A percentile compares a stretch with the other conserved stretches of the same genome.
Conservation (phyloP, 2,888 invertebrate genomes). For the Chelonus formosanus region DNA sequence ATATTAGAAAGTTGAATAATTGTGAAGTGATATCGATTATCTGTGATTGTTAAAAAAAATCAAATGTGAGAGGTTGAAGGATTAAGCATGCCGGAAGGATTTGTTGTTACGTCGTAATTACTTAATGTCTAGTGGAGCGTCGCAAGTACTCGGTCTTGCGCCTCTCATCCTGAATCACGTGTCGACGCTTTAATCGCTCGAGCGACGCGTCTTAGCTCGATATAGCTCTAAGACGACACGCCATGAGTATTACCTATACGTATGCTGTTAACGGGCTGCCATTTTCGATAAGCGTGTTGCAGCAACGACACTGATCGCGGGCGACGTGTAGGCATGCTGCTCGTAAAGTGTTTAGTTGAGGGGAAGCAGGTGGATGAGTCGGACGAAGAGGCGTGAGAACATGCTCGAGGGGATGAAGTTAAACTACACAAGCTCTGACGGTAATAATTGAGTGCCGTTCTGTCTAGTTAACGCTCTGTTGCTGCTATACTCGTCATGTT, state of each 20-base stretch:
- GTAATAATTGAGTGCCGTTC: constrained; percentile 65
- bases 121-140: constrained; percentile 23
- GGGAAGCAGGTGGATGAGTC: constrained; percentile 55
- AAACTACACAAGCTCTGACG: constrained; percentile 64
- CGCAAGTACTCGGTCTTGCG: constrained; percentile 10
- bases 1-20: no score
- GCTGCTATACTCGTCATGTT: constrained; percentile 59
- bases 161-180: constrained; percentile 37
- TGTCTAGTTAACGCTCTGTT: constrained; percentile 61
- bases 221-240: constrained; percentile 33
- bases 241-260: constrained; percentile 43
- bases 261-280: constrained; percentile 61
- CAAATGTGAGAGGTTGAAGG: constrained; percentile 20
- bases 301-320: constrained; percentile 61
- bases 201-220: constrained; percentile 40
- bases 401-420: constrained; percentile 44
- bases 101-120: constrained; percentile 23
- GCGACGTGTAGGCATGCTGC: constrained; percentile 63
- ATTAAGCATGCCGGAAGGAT: constrained; percentile 12
- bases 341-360: constrained; percentile 65
- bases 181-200: constrained; percentile 45
- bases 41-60: neutral
- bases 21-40: no score
- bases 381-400: constrained; percentile 26
- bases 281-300: constrained; percentile 61